Conservation (phyloP, 2,113 vertebrate genomes). For the Ovibos moschatus region DNA sequence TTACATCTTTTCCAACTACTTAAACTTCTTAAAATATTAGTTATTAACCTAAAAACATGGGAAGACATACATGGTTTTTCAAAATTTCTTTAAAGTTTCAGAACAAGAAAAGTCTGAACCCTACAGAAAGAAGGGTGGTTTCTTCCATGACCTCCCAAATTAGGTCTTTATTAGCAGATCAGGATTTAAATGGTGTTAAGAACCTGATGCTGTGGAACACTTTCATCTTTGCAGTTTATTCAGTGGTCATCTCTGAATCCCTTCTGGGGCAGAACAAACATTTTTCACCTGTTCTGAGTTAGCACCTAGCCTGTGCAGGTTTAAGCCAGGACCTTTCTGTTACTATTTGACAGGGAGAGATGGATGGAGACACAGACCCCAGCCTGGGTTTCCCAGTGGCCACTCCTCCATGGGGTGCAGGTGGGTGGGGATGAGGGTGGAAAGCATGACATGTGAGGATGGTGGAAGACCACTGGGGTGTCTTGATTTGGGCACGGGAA, state of each 20-base stretch:
- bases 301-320: background rate
- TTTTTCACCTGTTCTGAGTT: background rate
- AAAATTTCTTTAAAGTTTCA: background rate
- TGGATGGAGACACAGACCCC: too few species aligned
- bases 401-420: too few species aligned
- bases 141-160: background rate
- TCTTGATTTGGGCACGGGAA: background rate
- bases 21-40: background rate
- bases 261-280: background rate
- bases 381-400: background rate
- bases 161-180: background rate
- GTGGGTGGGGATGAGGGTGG: background rate
- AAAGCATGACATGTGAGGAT: background rate
- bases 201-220: background rate
- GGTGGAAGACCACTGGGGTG: background rate
- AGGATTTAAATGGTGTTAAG: background rate
- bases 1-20: background rate
- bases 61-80: background rate
- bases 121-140: background rate
- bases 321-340: background rate
- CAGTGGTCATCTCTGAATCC: background rate
- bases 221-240: background rate
- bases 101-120: background rate
- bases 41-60: background rate
- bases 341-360: too few species aligned